A percentile compares a stretch with the other conserved stretches of the same genome.
These are phyloP conservation scores for Cryptus armator DNA, from an alignment of 2,888 invertebrate species.

Conservation along the genomic window DNA sequence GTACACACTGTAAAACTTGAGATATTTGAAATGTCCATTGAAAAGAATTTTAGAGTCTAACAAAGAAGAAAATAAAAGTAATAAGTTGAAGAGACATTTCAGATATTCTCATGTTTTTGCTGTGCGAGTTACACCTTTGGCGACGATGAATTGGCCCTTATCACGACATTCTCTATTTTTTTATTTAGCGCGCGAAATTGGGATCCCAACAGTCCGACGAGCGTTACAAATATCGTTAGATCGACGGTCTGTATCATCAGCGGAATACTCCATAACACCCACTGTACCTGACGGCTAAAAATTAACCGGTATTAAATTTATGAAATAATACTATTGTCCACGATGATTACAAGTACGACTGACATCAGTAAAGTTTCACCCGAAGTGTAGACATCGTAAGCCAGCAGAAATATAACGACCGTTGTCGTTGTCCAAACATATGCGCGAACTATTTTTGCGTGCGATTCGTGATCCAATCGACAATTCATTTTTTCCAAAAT, in stretches of 20 bases:
- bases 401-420: slow-evolving; percentile 9
- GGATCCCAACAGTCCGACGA: slow-evolving; percentile 51
- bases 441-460: slow-evolving; percentile 31
- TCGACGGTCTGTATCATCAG: slow-evolving; percentile 20
- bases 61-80: too few relatives aligned
- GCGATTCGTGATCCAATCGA: slow-evolving; percentile 44
- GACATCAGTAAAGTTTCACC: background rate
- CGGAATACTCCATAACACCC: background rate
- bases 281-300: background rate
- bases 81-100: too few relatives aligned
- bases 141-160: slow-evolving; percentile 55
- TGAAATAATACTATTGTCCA: background rate
- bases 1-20: too few relatives aligned
- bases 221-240: slow-evolving; percentile 57
- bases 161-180: slow-evolving; percentile 54
- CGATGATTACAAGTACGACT: background rate
- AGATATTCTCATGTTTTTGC: too few relatives aligned
- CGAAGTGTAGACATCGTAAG: slow-evolving; percentile 30
- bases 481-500: slow-evolving; percentile 54
- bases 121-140: slow-evolving; percentile 18
- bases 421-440: slow-evolving; percentile 53
- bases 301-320: background rate
- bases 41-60: too few relatives aligned
- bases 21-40: too few relatives aligned
- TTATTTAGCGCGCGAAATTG: slow-evolving; percentile 56